Base-by-base conservation (phyloP, 2,797 vertebrate genomes). In the Aldrovandia affinis region DNA sequence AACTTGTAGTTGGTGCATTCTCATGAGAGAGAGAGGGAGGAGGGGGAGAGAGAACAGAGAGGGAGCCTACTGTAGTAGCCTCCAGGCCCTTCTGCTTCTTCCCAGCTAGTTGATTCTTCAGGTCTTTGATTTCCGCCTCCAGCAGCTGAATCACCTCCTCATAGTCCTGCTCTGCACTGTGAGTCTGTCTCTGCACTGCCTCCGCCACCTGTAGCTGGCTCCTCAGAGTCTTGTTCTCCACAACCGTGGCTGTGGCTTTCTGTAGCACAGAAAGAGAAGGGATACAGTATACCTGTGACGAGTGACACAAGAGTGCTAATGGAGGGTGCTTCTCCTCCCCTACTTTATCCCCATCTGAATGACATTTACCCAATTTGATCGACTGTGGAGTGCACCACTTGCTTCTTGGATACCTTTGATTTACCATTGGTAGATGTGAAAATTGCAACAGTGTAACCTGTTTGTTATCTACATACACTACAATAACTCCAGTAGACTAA, bases 71-170 rank as follows among this genome's bases (percentile, higher is more conserved):
- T 85, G 93, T 94, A 6, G 86, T 85, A 77, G 93, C 87, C 83
- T 96, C 96, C 50, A 88, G 86, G 85, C 89, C 88, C 0, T 91
- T 92, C 61, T 91, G 93, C 86, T 95, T 96, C 86, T 93, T 96
- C 73, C 90, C 92, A 0, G 81, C 87, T 85, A 97, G 89, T 90
- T 98, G 95, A 83, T 93, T 95, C 91, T 97, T 98, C 85, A 97
- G 94, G 90, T 98, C 97, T 80, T 85, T 93, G 89, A 98, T 97
- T 90, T 98, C 97, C 0, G 96, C 95, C 89, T 98, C 96, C 87
- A 98, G 94, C 80, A 98, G 93, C 87, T 95, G 96, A 87, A 98
- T 97, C 61, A 97, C 97, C 88, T 97, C 97, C 91, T 98, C 97
- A 0, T 98, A 97, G 94, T 98, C 97, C 91, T 97, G 96, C 89